A percentile compares a stretch with the other conserved stretches of the same genome.
phyloP scores from a whole-genome alignment of 2,113 vertebrate species.

The Toxotes jaculatrix region DNA sequence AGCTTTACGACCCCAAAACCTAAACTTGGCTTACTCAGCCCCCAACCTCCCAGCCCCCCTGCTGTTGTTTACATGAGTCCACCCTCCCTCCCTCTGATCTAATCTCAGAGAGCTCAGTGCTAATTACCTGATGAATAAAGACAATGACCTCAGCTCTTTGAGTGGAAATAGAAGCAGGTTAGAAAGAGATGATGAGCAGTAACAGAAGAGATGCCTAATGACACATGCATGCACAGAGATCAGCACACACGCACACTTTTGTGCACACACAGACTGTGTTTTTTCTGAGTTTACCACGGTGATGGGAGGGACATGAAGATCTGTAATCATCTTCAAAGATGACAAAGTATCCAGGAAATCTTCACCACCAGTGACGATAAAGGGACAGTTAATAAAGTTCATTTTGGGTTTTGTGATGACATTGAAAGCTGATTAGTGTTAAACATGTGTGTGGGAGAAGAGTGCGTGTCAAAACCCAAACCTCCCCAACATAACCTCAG shows the following conservation, averaged over 20 bases:
- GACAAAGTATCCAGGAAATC: slow-evolving; percentile 30
- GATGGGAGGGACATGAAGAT: slow-evolving; percentile 15
- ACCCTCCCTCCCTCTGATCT: neutral
- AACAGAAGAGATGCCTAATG: neutral
- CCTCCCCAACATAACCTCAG: slow-evolving; percentile 20
- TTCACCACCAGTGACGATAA: neutral
- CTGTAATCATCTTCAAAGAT: slow-evolving; percentile 15
- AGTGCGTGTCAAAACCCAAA: neutral
- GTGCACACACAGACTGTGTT: neutral
- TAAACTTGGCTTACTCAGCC: neutral
- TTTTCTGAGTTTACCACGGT: neutral
- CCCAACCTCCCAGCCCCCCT: no score
- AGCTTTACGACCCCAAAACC: slow-evolving; percentile 29
- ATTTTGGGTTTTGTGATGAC: slow-evolving; percentile 16
- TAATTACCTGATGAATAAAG: slow-evolving; percentile 49
- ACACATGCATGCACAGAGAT: neutral
- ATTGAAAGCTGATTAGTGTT: neutral
- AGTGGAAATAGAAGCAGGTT: neutral
- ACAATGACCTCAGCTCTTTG: neutral
- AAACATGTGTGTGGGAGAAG: slow-evolving; percentile 11
- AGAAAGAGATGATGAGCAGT: slow-evolving; percentile 19
- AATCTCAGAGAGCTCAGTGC: slow-evolving; percentile 5
- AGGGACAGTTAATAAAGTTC: slow-evolving; percentile 16
- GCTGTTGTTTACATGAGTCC: slow-evolving; percentile 25
- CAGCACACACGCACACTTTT: neutral